Conservation (phyloP, 2,888 invertebrate genomes). For the Luperina testacea region DNA sequence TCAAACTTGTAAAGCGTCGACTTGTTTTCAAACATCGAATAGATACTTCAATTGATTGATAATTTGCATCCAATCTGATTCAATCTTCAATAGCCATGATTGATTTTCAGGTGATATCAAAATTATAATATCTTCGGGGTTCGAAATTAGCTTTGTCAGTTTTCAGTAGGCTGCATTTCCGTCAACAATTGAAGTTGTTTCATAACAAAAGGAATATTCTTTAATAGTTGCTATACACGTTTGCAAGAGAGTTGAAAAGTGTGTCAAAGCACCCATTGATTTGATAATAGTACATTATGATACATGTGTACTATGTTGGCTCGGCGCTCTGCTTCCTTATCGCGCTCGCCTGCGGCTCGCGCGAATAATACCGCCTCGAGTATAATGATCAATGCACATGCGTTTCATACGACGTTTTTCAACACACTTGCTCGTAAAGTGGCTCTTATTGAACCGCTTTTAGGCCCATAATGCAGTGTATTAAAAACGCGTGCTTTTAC, state of each 20-base stretch:
- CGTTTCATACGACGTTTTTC: no score
- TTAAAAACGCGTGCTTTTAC: no score
- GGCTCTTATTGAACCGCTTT: no score
- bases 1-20: neutral
- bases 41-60: neutral
- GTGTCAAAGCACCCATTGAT: neutral
- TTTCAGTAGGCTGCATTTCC: neutral
- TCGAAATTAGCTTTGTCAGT: neutral
- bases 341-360: no score
- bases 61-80: slow-evolving; percentile 1
- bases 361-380: no score
- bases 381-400: no score
- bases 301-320: no score
- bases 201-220: neutral
- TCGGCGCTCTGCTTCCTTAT: no score
- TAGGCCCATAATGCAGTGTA: no score
- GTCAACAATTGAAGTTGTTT: neutral
- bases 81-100: neutral
- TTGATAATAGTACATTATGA: neutral
- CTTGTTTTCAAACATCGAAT: neutral
- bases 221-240: neutral
- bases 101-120: neutral
- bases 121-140: neutral
- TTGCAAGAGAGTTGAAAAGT: neutral
- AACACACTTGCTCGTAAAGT: no score